These are phyloP conservation scores for Pseudanteris insignis DNA, from an alignment of 2,888 invertebrate species.

Conservation along the genomic window DNA sequence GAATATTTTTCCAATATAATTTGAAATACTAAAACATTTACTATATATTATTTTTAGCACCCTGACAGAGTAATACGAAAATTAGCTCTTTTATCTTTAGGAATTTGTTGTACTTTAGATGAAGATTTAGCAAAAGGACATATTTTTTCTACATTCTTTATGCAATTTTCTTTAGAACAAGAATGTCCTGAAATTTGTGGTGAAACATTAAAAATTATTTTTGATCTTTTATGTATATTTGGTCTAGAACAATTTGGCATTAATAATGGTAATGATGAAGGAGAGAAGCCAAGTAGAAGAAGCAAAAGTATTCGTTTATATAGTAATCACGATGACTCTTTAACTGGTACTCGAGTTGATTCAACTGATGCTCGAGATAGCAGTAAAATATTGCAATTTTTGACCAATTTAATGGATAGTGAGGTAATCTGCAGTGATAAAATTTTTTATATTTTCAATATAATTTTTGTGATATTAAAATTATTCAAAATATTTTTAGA, in stretches of 20 bases:
- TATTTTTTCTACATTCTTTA: constrained; percentile 72
- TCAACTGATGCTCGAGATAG: constrained; percentile 30
- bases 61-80: constrained; percentile 72
- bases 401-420: constrained; percentile 65
- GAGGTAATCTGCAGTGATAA: constrained; percentile 58
- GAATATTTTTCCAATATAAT: too few relatives aligned
- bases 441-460: too few relatives aligned
- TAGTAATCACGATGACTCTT: constrained; percentile 48
- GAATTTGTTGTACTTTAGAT: constrained; percentile 78
- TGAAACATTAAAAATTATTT: constrained; percentile 73
- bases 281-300: constrained; percentile 41
- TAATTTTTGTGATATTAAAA: too few relatives aligned
- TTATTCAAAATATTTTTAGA: constrained; percentile 66
- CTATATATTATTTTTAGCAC: constrained; percentile 60
- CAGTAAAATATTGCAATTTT: constrained; percentile 59
- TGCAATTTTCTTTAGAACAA: constrained; percentile 71
- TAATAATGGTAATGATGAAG: constrained; percentile 63
- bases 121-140: constrained; percentile 76
- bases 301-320: constrained; percentile 52
- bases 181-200: constrained; percentile 71
- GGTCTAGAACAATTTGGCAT: constrained; percentile 73
- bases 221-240: constrained; percentile 76
- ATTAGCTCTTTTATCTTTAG: constrained; percentile 77
- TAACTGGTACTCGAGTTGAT: constrained; percentile 37
- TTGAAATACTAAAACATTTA: too few relatives aligned